phyloP scores from a whole-genome alignment of 2,797 vertebrate genomes.

The Acipenser transmontanus region DNA sequence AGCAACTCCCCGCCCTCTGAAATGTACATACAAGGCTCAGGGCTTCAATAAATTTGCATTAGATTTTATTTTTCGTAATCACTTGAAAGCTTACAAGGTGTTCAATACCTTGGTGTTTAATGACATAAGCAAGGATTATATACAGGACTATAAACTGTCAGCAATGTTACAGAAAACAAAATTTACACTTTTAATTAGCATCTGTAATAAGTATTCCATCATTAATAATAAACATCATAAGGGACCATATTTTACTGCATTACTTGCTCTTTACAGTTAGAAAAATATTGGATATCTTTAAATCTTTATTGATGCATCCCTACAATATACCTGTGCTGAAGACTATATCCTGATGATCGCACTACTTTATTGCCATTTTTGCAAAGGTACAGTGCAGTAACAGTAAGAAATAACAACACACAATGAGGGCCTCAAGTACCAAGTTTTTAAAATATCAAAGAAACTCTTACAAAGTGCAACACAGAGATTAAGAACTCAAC shows the following conservation, averaged over 20 bases:
- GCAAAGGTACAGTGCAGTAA: constrained; percentile 42
- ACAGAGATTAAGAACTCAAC: constrained; percentile 31
- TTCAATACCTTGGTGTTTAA: constrained; percentile 50
- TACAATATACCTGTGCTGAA: constrained; percentile 44
- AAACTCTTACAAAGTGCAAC: constrained; percentile 57
- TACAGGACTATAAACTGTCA: constrained; percentile 55
- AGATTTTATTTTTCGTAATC: constrained; percentile 60
- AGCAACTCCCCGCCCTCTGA: not conserved
- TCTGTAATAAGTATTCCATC: constrained; percentile 55
- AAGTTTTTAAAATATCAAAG: constrained; percentile 39
- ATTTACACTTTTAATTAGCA: constrained; percentile 39
- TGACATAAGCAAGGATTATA: constrained; percentile 61
- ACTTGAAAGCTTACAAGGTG: constrained; percentile 57
- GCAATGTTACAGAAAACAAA: constrained; percentile 61
- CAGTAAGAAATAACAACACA: constrained; percentile 49
- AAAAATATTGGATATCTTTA: constrained; percentile 47
- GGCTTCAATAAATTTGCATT: constrained; percentile 29
- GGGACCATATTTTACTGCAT: constrained; percentile 53
- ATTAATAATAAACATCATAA: constrained; percentile 48
- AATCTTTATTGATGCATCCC: constrained; percentile 40
- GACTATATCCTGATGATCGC: constrained; percentile 32
- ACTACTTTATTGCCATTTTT: constrained; percentile 42
- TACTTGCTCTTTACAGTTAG: constrained; percentile 54
- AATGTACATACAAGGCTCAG: not conserved
- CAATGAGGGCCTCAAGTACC: constrained; percentile 51